Base-by-base conservation (phyloP, 2,888 invertebrate genomes). In the Conchocele bisecta region DNA sequence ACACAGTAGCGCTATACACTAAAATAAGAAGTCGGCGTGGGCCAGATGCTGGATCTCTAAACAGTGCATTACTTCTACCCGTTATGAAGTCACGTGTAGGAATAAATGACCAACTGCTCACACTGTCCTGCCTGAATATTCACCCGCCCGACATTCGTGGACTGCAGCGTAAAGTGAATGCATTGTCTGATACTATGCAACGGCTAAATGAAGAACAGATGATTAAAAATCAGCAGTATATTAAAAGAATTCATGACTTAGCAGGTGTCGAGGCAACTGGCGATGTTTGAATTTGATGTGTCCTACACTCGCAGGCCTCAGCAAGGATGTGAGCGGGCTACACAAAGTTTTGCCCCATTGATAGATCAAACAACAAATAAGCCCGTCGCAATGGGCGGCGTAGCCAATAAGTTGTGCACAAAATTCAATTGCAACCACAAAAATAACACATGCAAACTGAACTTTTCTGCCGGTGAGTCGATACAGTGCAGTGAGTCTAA, bases 331-430 rank as follows among this genome's bases (percentile, higher is more conserved):
- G 37, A 54, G 37, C 6, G 24, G 9, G 35, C 54, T 6, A 37
- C 24, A 17, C 54, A 54, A 37, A 37, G 39, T 22, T 37, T 54
- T 39, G 35, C 37, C 15, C 54, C 54, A 15, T 6, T 54, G 26
- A 54, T 54, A 11, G 54, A 54, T 13, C 31, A 53, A 53, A 54
- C 22, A 2, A 35, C 54, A 7, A 54, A 20, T 4, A 39, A 29
- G n/a, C 39, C 39, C 1, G 39, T 37, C 13, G 5, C 54, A 2
- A 4, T 54, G 7, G 24, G 39, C 26, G 35, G 20, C 29, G n/a
- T n/a, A n/a, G 61, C 42, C 1, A 61, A 53, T 15, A 61, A 39
- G 15, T 35, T 53, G 0, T 61, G 61, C 28, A 24, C 53, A 61
- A 53, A 39, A 24, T 13, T 17, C 17, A 53, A 51, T 33, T 46